Evolutionary conservation across 1,140 invertebrate genomes (phyloP), one percentile per base, ranked within the genome.

Genomic region (Drosophila arizonae): DNA sequence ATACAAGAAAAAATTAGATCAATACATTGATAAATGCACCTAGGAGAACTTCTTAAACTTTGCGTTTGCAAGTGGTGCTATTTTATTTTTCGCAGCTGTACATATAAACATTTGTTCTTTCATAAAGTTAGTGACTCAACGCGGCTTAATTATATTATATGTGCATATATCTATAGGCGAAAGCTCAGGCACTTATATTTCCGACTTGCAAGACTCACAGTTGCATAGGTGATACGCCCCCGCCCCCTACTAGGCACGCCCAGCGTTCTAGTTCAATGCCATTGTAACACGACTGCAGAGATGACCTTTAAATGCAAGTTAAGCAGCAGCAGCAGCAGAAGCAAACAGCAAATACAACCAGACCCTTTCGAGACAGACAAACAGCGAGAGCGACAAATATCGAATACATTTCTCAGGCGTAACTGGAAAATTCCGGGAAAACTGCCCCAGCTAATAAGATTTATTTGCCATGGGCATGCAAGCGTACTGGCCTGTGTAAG

Each of bases 261-360:
- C 28, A 52, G 15, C 55, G 69, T 79, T 79, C 73, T 76, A 79
- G 81, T 84, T 84, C 80, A 82, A 62, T 82, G 79, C 76, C 67
- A 67, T 39, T 76, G 54, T 55, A 84, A 50, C 51, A 48, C 48
- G 43, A 56, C 60, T 46, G 43, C 73, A 76, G 64, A 69, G 81
- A 85, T 80, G 81, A 85, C 81, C 81, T 85, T 80, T 85, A 85
- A 85, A 85, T 86, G 81, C 81, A 85, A 80, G 77, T 77, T 74
- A 71, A 80, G 36, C 50, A 36, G 52, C 46, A 24, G 52, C 46
- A 24, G 21, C 21, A 24, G 21, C 21, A 51, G 10, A 43, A 5
- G 57, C 67, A 56, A 58, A 43, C 11, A 61, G 63, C 60, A 51
- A 50, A 24, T 24, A 72, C 39, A 68, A 54, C 28, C 36, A 70